Conservation (phyloP, 2,113 vertebrate species). For the Brachirus orientalis region DNA sequence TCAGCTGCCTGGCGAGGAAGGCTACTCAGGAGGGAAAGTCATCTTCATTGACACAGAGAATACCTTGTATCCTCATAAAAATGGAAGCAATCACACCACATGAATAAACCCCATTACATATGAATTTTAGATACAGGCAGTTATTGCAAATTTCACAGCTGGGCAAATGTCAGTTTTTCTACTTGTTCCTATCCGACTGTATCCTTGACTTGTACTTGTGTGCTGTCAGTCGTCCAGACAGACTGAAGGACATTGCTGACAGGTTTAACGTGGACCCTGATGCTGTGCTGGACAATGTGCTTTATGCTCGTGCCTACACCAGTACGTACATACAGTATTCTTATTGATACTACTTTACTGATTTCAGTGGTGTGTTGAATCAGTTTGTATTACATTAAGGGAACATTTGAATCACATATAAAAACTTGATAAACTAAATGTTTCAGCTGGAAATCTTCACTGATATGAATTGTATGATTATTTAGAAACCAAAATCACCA, state of each 20-base stretch:
- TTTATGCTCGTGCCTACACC: conserved; percentile 96
- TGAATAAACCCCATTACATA: too few relatives aligned
- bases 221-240: conserved; percentile 90
- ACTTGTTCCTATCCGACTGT: neutral
- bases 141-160: too few relatives aligned
- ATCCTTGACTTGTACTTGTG: conserved; percentile 42
- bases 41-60: conserved; percentile 99
- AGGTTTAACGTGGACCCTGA: conserved; percentile 93
- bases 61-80: conserved; percentile 91
- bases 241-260: conserved; percentile 94
- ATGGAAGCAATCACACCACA: neutral
- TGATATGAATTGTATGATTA: too few relatives aligned
- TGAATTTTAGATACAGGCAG: too few relatives aligned
- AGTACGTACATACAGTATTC: conserved; percentile 80
- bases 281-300: conserved; percentile 95
- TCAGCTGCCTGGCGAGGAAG: conserved; percentile 91
- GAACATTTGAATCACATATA: too few relatives aligned
- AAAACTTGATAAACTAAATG: too few relatives aligned
- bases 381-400: neutral
- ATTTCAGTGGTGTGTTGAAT: neutral
- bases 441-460: neutral
- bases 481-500: too few relatives aligned
- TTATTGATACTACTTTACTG: neutral
- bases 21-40: conserved; percentile 94
- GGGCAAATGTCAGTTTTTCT: neutral